Conservation (phyloP, 2,113 vertebrate species). For the Paratilapia polleni region DNA sequence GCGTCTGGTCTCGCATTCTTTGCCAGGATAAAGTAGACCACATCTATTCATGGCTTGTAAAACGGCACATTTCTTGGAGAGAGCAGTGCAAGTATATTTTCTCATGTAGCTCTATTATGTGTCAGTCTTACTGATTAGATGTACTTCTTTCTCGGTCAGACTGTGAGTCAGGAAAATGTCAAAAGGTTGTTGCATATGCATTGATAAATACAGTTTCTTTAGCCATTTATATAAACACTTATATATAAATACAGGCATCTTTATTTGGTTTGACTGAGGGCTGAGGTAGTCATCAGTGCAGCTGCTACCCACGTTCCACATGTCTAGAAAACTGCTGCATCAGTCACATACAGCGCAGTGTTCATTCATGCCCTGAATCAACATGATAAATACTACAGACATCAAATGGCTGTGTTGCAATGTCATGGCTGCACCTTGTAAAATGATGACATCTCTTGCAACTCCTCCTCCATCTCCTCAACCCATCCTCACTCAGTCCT, state of each 20-base stretch:
- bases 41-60: slow-evolving; percentile 29
- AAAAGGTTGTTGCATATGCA: neutral
- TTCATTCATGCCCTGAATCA: neutral
- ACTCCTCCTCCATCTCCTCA: slow-evolving; percentile 12
- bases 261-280: neutral
- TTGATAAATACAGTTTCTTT: neutral
- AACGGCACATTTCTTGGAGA: slow-evolving; percentile 8
- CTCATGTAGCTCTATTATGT: slow-evolving; percentile 11
- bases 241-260: slow-evolving; percentile 2
- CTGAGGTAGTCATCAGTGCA: neutral
- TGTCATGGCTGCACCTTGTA: neutral
- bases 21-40: slow-evolving; percentile 18
- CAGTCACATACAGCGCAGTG: neutral
- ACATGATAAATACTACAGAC: slow-evolving; percentile 5
- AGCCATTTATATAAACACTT: neutral
- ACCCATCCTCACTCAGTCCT: slow-evolving; percentile 30
- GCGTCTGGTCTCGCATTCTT: slow-evolving; percentile 18
- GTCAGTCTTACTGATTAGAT: slow-evolving; percentile 29
- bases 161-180: slow-evolving; percentile 37
- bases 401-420: neutral
- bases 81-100: neutral
- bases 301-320: neutral
- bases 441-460: neutral
- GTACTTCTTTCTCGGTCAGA: neutral
- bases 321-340: slow-evolving; percentile 31